These are phyloP conservation scores for Rhizoglyphus robini DNA, from an alignment of 1,140 invertebrate species.

Conservation along the genomic window DNA sequence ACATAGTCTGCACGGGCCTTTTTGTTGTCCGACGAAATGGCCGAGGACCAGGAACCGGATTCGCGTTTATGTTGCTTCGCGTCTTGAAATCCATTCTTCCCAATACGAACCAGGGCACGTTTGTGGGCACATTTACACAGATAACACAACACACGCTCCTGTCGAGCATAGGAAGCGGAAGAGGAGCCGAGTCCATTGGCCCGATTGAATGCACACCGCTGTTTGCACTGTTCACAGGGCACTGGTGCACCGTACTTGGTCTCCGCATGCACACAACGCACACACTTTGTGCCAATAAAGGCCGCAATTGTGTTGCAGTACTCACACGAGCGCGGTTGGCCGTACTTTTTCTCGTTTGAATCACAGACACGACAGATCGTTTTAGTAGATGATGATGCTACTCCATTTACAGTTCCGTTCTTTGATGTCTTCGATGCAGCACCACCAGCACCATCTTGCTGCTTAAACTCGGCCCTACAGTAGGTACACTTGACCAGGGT, in stretches of 20 bases:
- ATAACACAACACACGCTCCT: slow-evolving; percentile 70
- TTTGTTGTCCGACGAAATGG: slow-evolving; percentile 12
- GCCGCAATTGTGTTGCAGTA: slow-evolving; percentile 94
- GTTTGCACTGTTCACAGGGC: slow-evolving; percentile 91
- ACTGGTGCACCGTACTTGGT: slow-evolving; percentile 84
- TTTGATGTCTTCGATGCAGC: slow-evolving; percentile 90
- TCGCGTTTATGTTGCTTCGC: not conserved
- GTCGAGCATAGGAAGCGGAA: no score
- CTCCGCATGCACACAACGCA: slow-evolving; percentile 73
- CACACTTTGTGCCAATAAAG: slow-evolving; percentile 85
- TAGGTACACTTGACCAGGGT: slow-evolving; percentile 93
- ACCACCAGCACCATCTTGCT: slow-evolving; percentile 75
- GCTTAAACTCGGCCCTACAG: slow-evolving; percentile 91
- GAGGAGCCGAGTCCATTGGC: no score
- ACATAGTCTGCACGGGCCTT: no score
- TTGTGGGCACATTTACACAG: slow-evolving; percentile 86
- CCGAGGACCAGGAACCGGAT: not conserved
- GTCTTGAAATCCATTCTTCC: no score
- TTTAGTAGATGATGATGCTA: slow-evolving; percentile 28
- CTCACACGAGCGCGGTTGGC: slow-evolving; percentile 55
- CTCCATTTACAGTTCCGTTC: slow-evolving; percentile 78
- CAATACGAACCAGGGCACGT: slow-evolving; percentile 50
- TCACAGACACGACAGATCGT: not conserved
- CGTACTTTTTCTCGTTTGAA: not conserved
- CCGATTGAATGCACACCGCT: slow-evolving; percentile 74